Base-by-base conservation (phyloP, 2,888 invertebrate species). In the Himalopsyche anomala region DNA sequence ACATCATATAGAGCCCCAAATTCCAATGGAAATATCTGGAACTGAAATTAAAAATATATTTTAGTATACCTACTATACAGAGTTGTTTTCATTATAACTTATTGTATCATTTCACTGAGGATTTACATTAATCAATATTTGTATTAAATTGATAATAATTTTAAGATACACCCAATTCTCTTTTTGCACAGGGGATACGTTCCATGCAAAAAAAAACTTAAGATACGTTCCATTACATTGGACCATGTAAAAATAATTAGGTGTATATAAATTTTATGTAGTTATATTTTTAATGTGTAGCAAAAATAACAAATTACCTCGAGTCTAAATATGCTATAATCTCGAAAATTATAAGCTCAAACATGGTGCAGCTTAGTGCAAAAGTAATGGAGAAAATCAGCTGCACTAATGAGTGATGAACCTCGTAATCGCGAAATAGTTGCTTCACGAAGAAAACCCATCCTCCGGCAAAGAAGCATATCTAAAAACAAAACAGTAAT, bases 361-460 rank as follows among this genome's bases (percentile, higher is more conserved):
- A 99, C 98, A 99, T 98, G 3, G 99, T 98, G 90, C 99, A 98
- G 40, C 99, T 99, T 19, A 99, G 93, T 0, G 99, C 97, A 91
- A 99, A 98, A 55, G 99, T 99, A 42, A 96, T 94, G 0, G 99
- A 99, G 91, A 99, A 99, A 90, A 99, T 97, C 5, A 99, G 93
- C 91, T 99, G 98, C 2, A 99, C 99, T 87, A 98, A 93, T 87
- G 97, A 95, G 91, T 99, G 98, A 90, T 98, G 97, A 6, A 99
- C 98, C 93, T 99, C 99, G 93, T 99, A 99, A 91, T 99, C 98
- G 89, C 97, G 95, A 91, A 99, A 99, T 80, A 99, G 93, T 91
- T 98, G 97, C 91, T 98, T 99, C 90, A 99, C 97, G 91, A 99
- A 99, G 92, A 99, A 99, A 87, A 99, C 95, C 98, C 99, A 99